Evolutionary conservation across 2,888 invertebrate species (phyloP), one percentile per base, ranked within the genome.

Genomic region (Nemotelus nigrinus): DNA sequence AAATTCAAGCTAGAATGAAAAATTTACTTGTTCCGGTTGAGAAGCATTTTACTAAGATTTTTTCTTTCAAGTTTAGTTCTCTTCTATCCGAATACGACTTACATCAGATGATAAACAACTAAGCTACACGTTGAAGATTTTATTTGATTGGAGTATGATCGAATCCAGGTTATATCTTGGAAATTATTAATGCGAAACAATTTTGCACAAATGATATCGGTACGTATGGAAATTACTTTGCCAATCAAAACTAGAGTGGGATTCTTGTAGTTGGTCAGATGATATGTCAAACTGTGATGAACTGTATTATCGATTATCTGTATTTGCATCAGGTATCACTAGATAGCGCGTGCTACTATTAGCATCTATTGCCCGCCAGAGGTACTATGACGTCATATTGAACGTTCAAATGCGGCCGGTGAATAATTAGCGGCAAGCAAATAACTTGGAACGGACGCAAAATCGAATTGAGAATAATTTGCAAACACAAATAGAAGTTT

Each of bases 21-120:
- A 68, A 83, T 83, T 84, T 84, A 84, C 84, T 84, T 84, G 83
- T 84, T 84, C 80, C 84, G 81, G 82, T 82, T 84, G 79, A 84
- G 84, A 77, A 84, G 81, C 84, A 84, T 84, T 25, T 25, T 80
- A 78, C 79, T 25, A 68, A 68, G 68, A 80, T 80, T 75, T 45
- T 63, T 39, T 48, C 53, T 77, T 58, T 57, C 47, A 25, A 25
- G 63, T 25, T 7, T 60, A 7, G 7, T 60, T 39, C 25, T 48
- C 41, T 53, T 3, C 5, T 72, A 57, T 43, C 58, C 72, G 4
- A 58, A 39, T 57, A n/a, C 44, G 57, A 72, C 72, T 72, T 72
- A 72, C 72, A 72, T 72, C 57, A 58, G 53, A 58, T 39, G 68
- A 25, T 25, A 25, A 39, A 63, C 63, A 6, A 6, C 53, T 53